Conservation (phyloP, 2,888 invertebrate genomes). For the Galerucella nymphaeae region DNA sequence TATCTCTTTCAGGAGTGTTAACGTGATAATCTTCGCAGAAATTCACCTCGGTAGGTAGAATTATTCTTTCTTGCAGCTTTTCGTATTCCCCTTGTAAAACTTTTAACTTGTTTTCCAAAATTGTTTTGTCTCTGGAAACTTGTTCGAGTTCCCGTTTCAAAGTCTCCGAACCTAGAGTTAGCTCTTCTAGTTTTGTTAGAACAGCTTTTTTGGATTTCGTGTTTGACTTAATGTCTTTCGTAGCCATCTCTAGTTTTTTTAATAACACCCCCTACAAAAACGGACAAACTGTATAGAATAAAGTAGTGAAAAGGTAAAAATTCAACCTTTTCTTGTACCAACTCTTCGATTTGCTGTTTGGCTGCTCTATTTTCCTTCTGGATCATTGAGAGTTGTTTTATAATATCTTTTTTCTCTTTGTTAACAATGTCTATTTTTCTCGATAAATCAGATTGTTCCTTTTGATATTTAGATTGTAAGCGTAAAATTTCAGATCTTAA, state of each 20-base stretch:
- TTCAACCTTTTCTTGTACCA: conserved; percentile 55
- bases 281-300: background rate
- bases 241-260: conserved; percentile 57
- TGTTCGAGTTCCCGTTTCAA: conserved; percentile 54
- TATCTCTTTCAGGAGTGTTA: conserved; percentile 51
- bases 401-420: conserved; percentile 58
- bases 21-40: conserved; percentile 36
- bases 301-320: background rate
- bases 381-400: conserved; percentile 49
- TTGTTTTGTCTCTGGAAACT: conserved; percentile 55
- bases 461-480: conserved; percentile 54
- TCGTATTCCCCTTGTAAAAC: conserved; percentile 55
- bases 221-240: conserved; percentile 58
- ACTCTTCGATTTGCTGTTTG: conserved; percentile 58
- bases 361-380: conserved; percentile 59
- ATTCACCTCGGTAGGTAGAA: conserved; percentile 39
- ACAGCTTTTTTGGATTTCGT: conserved; percentile 58
- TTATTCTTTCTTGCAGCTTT: conserved; percentile 53
- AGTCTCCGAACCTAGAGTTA: conserved; percentile 47
- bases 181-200: conserved; percentile 58
- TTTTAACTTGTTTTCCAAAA: conserved; percentile 55
- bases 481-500: conserved; percentile 56
- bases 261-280: conserved; percentile 42
- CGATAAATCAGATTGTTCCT: conserved; percentile 55
- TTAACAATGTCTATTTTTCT: conserved; percentile 55